Evolutionary conservation across 2,888 invertebrate species (phyloP).

Genomic region (Deilephila elpenor): DNA sequence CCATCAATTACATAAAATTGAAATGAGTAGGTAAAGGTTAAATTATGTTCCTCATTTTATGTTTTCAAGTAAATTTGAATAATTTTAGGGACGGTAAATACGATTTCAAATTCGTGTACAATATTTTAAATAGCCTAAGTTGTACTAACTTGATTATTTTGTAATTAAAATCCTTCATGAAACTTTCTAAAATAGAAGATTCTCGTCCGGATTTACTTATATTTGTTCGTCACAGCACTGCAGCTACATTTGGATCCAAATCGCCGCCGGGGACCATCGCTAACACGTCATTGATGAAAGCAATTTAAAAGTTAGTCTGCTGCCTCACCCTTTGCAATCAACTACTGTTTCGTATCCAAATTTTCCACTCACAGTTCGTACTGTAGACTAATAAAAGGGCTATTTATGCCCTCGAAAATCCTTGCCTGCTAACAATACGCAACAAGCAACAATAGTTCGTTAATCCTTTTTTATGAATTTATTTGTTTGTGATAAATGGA

Average conservation of each 20-base stretch:
- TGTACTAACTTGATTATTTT: no score
- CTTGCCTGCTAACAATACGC: background rate
- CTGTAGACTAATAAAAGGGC: background rate
- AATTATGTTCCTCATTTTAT: background rate
- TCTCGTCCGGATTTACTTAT: no score
- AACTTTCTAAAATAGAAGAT: no score
- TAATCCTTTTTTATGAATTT: background rate
- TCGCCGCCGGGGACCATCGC: background rate
- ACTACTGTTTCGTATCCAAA: background rate
- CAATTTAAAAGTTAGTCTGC: background rate
- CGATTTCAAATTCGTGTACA: no score
- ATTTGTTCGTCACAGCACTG: no score
- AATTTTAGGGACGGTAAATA: no score
- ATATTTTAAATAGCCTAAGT: no score
- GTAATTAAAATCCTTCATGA: no score
- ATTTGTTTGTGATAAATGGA: background rate
- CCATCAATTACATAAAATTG: background rate
- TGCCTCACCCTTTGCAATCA: background rate
- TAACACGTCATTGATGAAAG: background rate
- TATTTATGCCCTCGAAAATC: background rate
- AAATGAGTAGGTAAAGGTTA: background rate
- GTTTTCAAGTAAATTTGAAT: no score
- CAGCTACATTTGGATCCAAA: background rate
- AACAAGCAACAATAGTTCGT: background rate
- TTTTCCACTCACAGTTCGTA: background rate